Percentiles rank a stretch among this genome's conserved stretches.
Evolutionary conservation across 2,797 vertebrate species (phyloP).

Genomic region (Eurystomus glaucurus): DNA sequence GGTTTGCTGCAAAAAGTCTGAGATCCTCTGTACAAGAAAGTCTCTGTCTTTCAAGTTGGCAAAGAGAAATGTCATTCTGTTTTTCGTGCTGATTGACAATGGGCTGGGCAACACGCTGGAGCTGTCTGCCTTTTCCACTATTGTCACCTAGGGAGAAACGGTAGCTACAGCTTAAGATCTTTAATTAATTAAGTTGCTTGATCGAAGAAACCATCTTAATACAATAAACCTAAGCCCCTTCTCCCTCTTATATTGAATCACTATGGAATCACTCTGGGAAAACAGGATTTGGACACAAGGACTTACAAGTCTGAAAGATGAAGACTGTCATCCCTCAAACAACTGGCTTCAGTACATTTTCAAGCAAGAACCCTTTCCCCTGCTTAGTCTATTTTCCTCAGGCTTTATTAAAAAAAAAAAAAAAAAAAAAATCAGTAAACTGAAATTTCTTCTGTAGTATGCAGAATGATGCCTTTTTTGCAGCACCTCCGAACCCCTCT

Average conservation of each 20-base stretch:
- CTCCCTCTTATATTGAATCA: not conserved
- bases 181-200: not conserved
- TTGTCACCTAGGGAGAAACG: slow-evolving; percentile 90
- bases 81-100: slow-evolving; percentile 97
- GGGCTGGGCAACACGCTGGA: slow-evolving; percentile 96
- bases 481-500: not conserved
- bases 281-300: not conserved
- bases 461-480: not conserved
- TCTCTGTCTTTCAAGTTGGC: slow-evolving; percentile 97
- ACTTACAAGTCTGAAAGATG: not conserved
- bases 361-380: not conserved
- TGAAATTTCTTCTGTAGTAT: not conserved
- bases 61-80: slow-evolving; percentile 97
- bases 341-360: not conserved
- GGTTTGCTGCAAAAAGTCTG: slow-evolving; percentile 97
- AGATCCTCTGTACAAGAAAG: slow-evolving; percentile 98
- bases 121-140: slow-evolving; percentile 98
- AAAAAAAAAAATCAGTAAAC: not conserved
- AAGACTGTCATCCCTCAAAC: not conserved
- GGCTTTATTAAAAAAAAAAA: not conserved
- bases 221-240: not conserved
- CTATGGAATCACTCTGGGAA: fast-evolving
- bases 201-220: not conserved
- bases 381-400: not conserved
- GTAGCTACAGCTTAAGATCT: not conserved